These are phyloP conservation scores for Trichopria drosophilae DNA, from an alignment of 2,888 invertebrate species.

Conservation along the genomic window DNA sequence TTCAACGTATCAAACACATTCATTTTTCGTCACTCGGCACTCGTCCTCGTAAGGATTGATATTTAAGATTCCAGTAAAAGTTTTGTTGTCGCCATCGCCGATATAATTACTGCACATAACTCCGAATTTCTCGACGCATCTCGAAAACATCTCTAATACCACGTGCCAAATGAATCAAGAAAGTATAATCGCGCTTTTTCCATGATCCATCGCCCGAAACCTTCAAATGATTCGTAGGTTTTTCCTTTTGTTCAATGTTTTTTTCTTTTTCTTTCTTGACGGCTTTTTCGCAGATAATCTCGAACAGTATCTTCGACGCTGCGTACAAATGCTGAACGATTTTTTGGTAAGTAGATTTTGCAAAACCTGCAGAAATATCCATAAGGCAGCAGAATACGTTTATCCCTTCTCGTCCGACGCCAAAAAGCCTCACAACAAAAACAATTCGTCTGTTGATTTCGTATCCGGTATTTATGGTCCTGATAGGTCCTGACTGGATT, in stretches of 20 bases:
- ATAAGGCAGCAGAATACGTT: constrained; percentile 41
- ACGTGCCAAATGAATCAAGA: too few species aligned
- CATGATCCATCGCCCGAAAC: too few species aligned
- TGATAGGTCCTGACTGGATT: constrained; percentile 17
- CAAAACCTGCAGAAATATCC: constrained; percentile 34
- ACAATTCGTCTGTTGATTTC: constrained; percentile 19
- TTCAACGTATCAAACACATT: constrained; percentile 32
- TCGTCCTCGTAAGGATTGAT: constrained; percentile 27
- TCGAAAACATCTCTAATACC: constrained; percentile 23
- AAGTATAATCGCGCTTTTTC: too few species aligned
- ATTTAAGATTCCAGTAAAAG: constrained; percentile 17
- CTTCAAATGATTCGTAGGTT: too few species aligned
- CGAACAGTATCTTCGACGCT: constrained; percentile 16
- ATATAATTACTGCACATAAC: constrained; percentile 22
- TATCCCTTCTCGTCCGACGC: constrained; percentile 21
- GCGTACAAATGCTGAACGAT: constrained; percentile 24
- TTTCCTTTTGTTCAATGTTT: too few species aligned
- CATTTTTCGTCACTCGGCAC: constrained; percentile 25
- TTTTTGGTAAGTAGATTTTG: constrained; percentile 28
- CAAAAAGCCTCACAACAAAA: constrained; percentile 39
- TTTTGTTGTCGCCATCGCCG: constrained; percentile 24
- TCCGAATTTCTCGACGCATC: constrained; percentile 21
- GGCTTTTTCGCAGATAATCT: too few species aligned
- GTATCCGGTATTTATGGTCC: constrained; percentile 16
- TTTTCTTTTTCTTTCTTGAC: too few species aligned